phyloP scores from a whole-genome alignment of 2,113 vertebrate species.

The Oxyruncus cristatus region DNA sequence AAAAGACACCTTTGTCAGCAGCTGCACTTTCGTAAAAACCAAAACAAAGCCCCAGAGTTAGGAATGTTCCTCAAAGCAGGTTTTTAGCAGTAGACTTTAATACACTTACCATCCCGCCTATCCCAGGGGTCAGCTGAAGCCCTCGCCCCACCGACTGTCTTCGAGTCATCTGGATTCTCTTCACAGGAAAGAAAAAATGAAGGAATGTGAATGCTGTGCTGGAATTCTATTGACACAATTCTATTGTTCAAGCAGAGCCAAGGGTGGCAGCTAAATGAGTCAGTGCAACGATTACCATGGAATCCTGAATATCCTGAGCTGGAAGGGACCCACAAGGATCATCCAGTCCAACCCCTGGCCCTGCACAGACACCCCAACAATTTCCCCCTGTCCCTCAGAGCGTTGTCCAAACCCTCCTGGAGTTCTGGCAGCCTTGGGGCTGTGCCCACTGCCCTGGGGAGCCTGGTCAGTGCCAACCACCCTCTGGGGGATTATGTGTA shows the following conservation, averaged over 20 bases:
- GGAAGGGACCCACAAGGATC: neutral
- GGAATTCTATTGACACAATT: neutral
- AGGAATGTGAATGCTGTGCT: neutral
- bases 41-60: neutral
- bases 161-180: constrained; percentile 83
- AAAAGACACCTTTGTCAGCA: neutral
- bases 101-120: constrained; percentile 82
- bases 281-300: neutral
- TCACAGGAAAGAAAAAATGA: neutral
- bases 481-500: neutral
- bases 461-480: neutral
- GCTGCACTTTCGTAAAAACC: neutral
- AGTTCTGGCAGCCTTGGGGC: neutral
- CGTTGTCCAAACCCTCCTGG: neutral
- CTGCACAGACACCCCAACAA: neutral
- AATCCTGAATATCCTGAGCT: neutral
- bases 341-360: neutral
- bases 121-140: constrained; percentile 84
- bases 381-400: neutral
- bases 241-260: neutral
- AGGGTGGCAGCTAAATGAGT: neutral
- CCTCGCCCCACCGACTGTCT: constrained; percentile 86
- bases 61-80: neutral
- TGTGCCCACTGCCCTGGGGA: neutral
- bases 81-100: neutral